phyloP scores from a whole-genome alignment of 2,888 invertebrate species.

The Troides helena region DNA sequence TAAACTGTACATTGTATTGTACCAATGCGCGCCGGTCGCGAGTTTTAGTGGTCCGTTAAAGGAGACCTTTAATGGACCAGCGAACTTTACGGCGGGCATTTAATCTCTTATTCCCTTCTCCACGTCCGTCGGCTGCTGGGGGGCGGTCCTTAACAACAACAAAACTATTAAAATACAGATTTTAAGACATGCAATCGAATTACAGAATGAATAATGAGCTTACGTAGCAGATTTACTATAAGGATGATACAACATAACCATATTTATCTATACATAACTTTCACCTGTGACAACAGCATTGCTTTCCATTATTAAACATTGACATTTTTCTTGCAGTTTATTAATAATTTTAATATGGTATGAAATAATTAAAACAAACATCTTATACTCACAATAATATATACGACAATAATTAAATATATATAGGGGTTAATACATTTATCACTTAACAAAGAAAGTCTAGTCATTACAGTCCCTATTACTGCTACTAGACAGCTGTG shows the following conservation, averaged over 20 bases:
- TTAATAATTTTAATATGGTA: no score
- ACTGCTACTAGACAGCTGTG: no score
- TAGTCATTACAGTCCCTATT: no score
- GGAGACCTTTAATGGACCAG: slow-evolving; percentile 8
- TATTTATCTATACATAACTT: no score
- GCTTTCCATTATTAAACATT: no score
- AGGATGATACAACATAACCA: neutral
- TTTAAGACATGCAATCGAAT: neutral
- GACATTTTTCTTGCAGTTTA: no score
- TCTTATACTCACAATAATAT: no score
- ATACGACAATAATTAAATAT: no score
- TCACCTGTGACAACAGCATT: no score
- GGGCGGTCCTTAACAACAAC: neutral
- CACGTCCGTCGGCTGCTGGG: neutral
- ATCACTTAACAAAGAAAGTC: no score
- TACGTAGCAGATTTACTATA: neutral
- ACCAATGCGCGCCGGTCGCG: neutral
- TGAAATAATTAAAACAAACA: no score
- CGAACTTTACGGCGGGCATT: neutral
- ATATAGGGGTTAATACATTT: no score
- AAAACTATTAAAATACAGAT: neutral
- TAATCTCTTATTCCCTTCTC: neutral
- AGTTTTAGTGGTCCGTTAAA: slow-evolving; percentile 20
- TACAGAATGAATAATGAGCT: neutral
- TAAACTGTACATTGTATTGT: neutral